phyloP scores from a whole-genome alignment of 2,113 vertebrate genomes.

The Periophthalmodon schlosseri region DNA sequence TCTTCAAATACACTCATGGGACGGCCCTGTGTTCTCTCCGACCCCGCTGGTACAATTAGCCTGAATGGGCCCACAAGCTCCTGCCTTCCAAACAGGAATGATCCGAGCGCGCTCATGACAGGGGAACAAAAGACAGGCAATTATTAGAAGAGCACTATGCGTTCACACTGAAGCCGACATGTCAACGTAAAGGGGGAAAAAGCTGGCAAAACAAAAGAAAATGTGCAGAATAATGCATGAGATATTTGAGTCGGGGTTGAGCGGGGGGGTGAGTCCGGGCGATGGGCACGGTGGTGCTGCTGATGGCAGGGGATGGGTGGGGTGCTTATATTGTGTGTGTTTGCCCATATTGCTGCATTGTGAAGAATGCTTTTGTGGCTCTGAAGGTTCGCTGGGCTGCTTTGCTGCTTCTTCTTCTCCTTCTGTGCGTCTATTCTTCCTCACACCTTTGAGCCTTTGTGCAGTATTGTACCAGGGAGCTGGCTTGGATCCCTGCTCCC shows the following conservation, averaged over 20 bases:
- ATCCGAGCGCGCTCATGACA: constrained; percentile 70
- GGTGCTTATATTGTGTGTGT: constrained; percentile 39
- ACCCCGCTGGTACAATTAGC: constrained; percentile 56
- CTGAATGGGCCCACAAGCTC: constrained; percentile 52
- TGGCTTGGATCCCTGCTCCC: constrained; percentile 74
- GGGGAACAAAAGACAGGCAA: constrained; percentile 69
- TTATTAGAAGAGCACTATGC: constrained; percentile 70
- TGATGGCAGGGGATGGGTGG: constrained; percentile 15
- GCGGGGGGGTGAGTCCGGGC: constrained; percentile 34
- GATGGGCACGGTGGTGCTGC: constrained; percentile 26
- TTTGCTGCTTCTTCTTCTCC: constrained; percentile 61
- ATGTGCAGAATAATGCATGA: constrained; percentile 77
- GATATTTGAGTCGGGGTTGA: constrained; percentile 70
- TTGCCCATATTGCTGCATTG: constrained; percentile 67
- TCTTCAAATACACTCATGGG: constrained; percentile 20
- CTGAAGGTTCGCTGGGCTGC: constrained; percentile 68
- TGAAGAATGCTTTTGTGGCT: constrained; percentile 75
- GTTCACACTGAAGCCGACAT: constrained; percentile 67
- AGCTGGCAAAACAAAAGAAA: constrained; percentile 69
- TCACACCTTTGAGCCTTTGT: constrained; percentile 81
- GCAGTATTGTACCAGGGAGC: constrained; percentile 73
- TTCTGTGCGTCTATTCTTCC: constrained; percentile 70
- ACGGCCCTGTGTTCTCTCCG: constrained; percentile 38
- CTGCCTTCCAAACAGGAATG: constrained; percentile 62
- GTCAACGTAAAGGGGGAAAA: constrained; percentile 67